Evolutionary conservation across 2,113 vertebrate genomes (phyloP), one percentile per base, ranked within the genome.

Genomic region (Anser brachyrhynchus): DNA sequence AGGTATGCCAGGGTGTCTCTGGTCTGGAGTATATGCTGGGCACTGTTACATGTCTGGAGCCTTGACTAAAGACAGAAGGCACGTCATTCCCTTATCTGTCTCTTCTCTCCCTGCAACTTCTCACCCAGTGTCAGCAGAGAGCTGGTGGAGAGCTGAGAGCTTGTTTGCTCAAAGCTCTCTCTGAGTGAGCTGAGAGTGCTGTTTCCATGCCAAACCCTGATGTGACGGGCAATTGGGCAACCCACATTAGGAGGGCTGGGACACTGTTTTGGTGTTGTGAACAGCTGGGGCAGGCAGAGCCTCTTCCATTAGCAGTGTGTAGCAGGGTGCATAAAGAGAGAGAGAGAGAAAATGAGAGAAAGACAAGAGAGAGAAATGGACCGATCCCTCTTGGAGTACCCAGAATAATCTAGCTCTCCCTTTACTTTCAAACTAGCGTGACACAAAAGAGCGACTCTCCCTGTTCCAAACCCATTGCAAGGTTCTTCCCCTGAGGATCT

Each of bases 191-290:
- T 2, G 71, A 93, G 64, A 93, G 87, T 67, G 87, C 95, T 89
- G 87, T 94, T 97, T 96, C 95, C 87, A 95, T 95, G 92, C 95
- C 87, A 94, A 92, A 93, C 54, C 41, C 31, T 92, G 75, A 83
- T 2, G 31, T 93, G 81, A 73, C 1, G 2, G 69, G 49, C 90
- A 87, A 52, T 49, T 84, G 89, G 66, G 71, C 35, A 83, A 41
- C 81, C 80, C 62, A 58, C 51, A 37, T 74, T 31, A 89, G 55
- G 67, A 89, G 22, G n/a, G 57, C 77, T 83, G 89, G 84, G 57
- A 65, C 18, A 10, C 64, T 57, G 51, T 61, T 93, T 79, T 90
- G 82, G 61, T 93, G 72, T 18, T 77, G 23, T 70, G 62, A 94
- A 85, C 70, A 94, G 66, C 66, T 89, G 55, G 73, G 58, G 28